Percentiles rank a stretch among this genome's conserved stretches.
These are phyloP conservation scores for Drosophila kikkawai DNA, from an alignment of 1,140 invertebrate species.

Conservation along the genomic window DNA sequence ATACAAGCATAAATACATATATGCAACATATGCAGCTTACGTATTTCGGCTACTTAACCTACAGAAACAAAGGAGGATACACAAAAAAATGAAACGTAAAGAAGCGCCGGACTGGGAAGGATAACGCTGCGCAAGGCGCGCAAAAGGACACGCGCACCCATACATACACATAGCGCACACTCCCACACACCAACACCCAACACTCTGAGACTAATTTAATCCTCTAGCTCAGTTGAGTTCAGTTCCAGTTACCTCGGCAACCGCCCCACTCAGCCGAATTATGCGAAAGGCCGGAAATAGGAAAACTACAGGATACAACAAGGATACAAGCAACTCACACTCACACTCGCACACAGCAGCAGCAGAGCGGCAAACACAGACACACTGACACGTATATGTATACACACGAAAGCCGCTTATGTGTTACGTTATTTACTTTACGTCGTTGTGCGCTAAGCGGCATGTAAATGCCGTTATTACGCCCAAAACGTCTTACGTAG, in stretches of 20 bases:
- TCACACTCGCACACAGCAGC: slow-evolving; percentile 7
- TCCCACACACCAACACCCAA: slow-evolving; percentile 1
- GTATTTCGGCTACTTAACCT: slow-evolving; percentile 77
- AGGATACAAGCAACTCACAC: slow-evolving; percentile 28
- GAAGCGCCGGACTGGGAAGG: slow-evolving; percentile 24
- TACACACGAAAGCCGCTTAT: slow-evolving; percentile 51
- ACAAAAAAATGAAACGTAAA: slow-evolving; percentile 60
- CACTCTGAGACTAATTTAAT: slow-evolving; percentile 56
- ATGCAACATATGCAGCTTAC: slow-evolving; percentile 54
- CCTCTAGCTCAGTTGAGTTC: slow-evolving; percentile 51
- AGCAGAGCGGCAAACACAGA: slow-evolving; percentile 10
- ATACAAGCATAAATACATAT: slow-evolving; percentile 27
- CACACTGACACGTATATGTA: slow-evolving; percentile 30
- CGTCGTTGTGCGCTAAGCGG: slow-evolving; percentile 34
- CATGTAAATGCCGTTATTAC: slow-evolving; percentile 52
- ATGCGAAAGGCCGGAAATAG: slow-evolving; percentile 51
- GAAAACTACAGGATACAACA: slow-evolving; percentile 52
- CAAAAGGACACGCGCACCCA: slow-evolving; percentile 46
- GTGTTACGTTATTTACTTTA: slow-evolving; percentile 61
- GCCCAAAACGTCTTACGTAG: slow-evolving; percentile 60
- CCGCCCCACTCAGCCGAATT: slow-evolving; percentile 52
- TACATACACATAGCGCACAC: slow-evolving; percentile 12
- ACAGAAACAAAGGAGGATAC: slow-evolving; percentile 65
- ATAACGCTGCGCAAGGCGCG: slow-evolving; percentile 55
- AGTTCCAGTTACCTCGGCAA: slow-evolving; percentile 47